These are phyloP conservation scores for Tetrao urogallus DNA, from an alignment of 2,113 vertebrate genomes.

Conservation along the genomic window DNA sequence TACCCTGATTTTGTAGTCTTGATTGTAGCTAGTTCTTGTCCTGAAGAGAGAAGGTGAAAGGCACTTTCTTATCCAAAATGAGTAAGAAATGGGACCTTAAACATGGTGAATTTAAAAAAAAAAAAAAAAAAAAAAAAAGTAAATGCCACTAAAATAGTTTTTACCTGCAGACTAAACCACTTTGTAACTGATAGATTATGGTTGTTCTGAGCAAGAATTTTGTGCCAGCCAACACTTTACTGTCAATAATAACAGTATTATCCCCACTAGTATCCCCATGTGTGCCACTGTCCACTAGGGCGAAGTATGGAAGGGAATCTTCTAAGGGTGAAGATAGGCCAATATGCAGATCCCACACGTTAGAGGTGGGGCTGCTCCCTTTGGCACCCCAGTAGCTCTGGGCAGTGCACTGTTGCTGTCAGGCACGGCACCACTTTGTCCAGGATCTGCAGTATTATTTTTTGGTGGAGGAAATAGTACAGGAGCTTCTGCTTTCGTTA, in stretches of 20 bases:
- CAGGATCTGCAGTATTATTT: not conserved
- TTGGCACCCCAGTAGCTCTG: not conserved
- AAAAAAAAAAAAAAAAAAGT: not conserved
- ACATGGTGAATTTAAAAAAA: not conserved
- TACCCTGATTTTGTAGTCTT: not conserved
- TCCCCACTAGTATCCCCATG: rapidly evolving
- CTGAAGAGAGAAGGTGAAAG: not conserved
- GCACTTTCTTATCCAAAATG: not conserved
- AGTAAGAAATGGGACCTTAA: not conserved
- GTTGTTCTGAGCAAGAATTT: not conserved
- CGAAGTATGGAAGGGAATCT: not conserved
- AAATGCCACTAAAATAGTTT: not conserved
- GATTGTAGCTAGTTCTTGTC: not conserved
- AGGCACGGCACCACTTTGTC: not conserved
- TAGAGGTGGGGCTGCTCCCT: not conserved
- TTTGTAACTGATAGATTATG: not conserved
- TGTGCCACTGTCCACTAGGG: not conserved
- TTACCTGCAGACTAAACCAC: not conserved
- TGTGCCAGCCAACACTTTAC: not conserved
- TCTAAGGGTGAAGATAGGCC: not conserved
- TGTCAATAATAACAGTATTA: not conserved
- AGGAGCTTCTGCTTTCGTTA: not conserved
- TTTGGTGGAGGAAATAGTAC: not conserved
- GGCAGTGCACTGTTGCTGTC: rapidly evolving
- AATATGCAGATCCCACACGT: rapidly evolving